Evolutionary conservation across 2,888 invertebrate genomes (phyloP), one percentile per base, ranked within the genome.

Genomic region (Callinectes sapidus): DNA sequence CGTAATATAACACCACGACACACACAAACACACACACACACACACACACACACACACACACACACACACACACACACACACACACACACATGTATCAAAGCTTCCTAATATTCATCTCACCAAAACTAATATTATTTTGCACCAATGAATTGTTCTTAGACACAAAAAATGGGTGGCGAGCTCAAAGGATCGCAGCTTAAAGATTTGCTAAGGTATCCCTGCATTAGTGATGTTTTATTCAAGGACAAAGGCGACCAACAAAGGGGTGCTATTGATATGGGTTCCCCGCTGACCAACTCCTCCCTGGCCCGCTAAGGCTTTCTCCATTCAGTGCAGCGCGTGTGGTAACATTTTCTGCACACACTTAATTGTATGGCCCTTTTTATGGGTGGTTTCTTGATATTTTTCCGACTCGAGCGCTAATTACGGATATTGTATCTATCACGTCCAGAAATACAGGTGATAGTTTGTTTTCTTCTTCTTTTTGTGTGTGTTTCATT

Each of bases 141-240:
- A 35, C 81, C 8, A 81, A 18, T n/a, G 35, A 35, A 35, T 35
- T 35, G 81, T 81, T 81, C 81, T 81, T 35, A 81, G 81, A 81
- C 81, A 81, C 35, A 81, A 81, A 81, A 81, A 81, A 81, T 35
- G 35, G 81, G 14, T 18, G 35, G 13, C 16, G 18, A 32, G 81
- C 32, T 81, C 81, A 81, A 81, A 81, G 81, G 81, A 81, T 81
- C 81, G 35, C 35, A 35, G 81, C 81, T 81, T 81, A 32, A 81
- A 81, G 81, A 35, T 81, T 81, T 81, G 81, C 81, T 81, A 81
- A 81, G 81, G 81, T 81, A 81, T 81, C 81, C 81, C n/a, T 81
- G 81, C 35, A 81, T 81, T 81, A 81, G 81, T 10, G 18, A 81
- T 81, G n/a, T 81, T 81, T 81, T 81, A 81, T 81, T 81, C 35